Conservation (phyloP, 2,113 vertebrate genomes). For the Jaculus jaculus region DNA sequence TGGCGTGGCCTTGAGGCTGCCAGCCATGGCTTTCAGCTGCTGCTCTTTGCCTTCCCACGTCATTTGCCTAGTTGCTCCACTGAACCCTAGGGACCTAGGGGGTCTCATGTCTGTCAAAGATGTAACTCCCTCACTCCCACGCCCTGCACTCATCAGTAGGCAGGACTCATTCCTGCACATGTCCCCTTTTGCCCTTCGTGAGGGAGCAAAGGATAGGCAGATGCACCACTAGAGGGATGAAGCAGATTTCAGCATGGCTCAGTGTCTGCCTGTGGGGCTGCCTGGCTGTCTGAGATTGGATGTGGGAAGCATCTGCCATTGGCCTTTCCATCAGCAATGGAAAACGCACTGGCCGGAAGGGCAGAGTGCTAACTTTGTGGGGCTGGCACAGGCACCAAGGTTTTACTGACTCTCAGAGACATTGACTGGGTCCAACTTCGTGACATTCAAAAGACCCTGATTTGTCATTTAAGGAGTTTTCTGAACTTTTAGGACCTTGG, state of each 20-base stretch:
- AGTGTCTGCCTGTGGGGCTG: not conserved
- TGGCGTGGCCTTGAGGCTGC: not conserved
- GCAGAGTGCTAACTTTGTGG: not conserved
- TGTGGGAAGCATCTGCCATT: not conserved
- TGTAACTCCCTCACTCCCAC: not conserved
- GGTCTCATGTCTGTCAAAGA: not conserved
- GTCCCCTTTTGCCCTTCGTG: not conserved
- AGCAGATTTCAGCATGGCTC: not conserved
- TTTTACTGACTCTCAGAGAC: constrained; percentile 6
- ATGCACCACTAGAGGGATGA: not conserved
- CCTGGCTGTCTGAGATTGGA: not conserved
- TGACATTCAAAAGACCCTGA: constrained; percentile 7
- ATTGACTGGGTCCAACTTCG: not conserved
- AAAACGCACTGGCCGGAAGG: not conserved
- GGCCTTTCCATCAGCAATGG: not conserved
- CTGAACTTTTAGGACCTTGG: constrained; percentile 27
- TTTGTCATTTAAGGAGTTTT: not conserved
- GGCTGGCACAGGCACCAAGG: not conserved
- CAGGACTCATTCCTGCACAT: not conserved
- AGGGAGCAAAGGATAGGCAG: not conserved
- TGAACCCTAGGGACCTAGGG: not conserved
- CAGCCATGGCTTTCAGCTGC: not conserved
- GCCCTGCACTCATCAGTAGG: not conserved
- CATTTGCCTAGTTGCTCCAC: not conserved
- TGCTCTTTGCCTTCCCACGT: not conserved